A percentile compares a stretch with the other conserved stretches of the same genome.
phyloP scores from a whole-genome alignment of 2,113 vertebrate genomes.

The Indicator indicator region DNA sequence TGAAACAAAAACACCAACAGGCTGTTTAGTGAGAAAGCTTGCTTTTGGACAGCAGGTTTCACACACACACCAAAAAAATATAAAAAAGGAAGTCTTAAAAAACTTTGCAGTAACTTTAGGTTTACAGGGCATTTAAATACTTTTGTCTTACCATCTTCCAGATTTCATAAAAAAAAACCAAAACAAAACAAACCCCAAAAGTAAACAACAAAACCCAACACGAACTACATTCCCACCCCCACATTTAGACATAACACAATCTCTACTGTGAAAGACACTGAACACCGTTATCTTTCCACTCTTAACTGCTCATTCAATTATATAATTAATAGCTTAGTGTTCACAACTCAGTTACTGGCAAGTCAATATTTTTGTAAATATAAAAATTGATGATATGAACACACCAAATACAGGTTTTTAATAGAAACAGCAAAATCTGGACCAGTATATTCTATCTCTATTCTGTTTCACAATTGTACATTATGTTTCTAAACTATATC shows the following conservation, averaged over 20 bases:
- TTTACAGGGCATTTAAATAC: background rate
- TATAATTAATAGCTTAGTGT: background rate
- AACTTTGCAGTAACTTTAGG: background rate
- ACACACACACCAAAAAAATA: background rate
- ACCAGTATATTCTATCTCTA: background rate
- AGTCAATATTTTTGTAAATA: background rate
- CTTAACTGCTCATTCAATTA: background rate
- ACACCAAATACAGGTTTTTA: background rate
- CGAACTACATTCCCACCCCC: background rate
- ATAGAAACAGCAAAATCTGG: background rate
- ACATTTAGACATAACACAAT: background rate
- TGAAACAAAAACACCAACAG: background rate
- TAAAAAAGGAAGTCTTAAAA: background rate
- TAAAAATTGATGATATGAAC: background rate
- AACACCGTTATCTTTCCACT: background rate
- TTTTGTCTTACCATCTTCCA: background rate
- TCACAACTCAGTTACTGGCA: background rate
- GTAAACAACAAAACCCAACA: background rate
- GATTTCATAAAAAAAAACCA: background rate
- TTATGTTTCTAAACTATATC: background rate
- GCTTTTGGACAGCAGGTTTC: background rate
- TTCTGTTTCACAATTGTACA: background rate
- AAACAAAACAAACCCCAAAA: no score
- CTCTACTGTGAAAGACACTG: background rate
- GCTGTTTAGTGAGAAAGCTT: background rate